These are phyloP conservation scores for Xanthia togata DNA, from an alignment of 2,888 invertebrate genomes.

Conservation along the genomic window DNA sequence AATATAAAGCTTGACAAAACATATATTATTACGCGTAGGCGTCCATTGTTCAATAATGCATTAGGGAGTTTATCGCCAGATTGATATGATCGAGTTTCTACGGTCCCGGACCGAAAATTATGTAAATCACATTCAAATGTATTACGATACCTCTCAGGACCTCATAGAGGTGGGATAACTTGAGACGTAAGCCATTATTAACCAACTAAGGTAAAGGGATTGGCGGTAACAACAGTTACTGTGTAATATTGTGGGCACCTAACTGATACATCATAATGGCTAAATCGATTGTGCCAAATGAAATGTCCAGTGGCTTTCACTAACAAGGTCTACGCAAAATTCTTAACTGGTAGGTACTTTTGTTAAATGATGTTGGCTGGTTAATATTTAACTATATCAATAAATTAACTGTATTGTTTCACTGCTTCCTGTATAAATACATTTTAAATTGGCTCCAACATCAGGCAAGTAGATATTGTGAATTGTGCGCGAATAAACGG, in stretches of 20 bases:
- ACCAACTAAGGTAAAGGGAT: slow-evolving; percentile 32
- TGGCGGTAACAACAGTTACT: slow-evolving; percentile 8
- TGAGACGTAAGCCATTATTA: slow-evolving; percentile 34
- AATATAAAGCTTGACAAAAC: too few relatives aligned
- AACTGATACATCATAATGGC: slow-evolving; percentile 6
- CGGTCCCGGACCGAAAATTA: slow-evolving; percentile 38
- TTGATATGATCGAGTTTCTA: slow-evolving; percentile 47
- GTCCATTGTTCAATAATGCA: slow-evolving; percentile 46
- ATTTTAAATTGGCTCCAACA: slow-evolving; percentile 26
- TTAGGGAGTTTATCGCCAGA: slow-evolving; percentile 37
- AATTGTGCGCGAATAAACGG: slow-evolving; percentile 12
- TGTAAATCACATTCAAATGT: slow-evolving; percentile 57
- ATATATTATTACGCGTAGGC: background rate
- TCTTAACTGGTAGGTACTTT: background rate
- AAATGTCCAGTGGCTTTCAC: slow-evolving; percentile 10
- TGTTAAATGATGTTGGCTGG: background rate
- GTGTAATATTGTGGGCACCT: background rate
- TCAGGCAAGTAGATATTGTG: slow-evolving; percentile 7
- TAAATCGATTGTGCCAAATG: slow-evolving; percentile 24
- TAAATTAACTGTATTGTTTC: slow-evolving; percentile 4
- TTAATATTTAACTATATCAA: slow-evolving; percentile 9
- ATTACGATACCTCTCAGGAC: slow-evolving; percentile 32
- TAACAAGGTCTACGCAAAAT: background rate
- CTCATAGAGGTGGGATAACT: slow-evolving; percentile 17
- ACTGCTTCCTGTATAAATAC: slow-evolving; percentile 24